These are phyloP conservation scores for Euzetes globulus DNA, from an alignment of 2,888 invertebrate species.

Conservation along the genomic window DNA sequence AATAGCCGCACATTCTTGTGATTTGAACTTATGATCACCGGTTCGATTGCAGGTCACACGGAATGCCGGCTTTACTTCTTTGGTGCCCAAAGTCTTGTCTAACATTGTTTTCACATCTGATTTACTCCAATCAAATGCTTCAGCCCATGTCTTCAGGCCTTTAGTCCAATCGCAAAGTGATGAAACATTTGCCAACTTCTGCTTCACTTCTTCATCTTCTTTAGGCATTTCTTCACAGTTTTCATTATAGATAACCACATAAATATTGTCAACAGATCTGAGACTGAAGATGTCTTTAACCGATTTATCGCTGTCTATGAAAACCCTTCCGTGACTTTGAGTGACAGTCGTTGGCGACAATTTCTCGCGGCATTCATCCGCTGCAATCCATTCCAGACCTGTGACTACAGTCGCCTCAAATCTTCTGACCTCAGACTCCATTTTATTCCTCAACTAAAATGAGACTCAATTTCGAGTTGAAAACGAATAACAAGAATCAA, in stretches of 20 bases:
- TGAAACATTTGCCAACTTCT: slow-evolving; percentile 44
- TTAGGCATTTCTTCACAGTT: slow-evolving; percentile 44
- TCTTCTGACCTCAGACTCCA: too few relatives aligned
- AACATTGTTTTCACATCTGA: slow-evolving; percentile 22
- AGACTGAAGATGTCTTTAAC: slow-evolving; percentile 45
- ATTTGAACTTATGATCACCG: slow-evolving; percentile 54
- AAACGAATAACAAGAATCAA: too few relatives aligned
- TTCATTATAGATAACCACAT: slow-evolving; percentile 45
- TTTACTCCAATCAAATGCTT: slow-evolving; percentile 34
- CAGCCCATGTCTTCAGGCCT: slow-evolving; percentile 47
- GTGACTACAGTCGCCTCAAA: slow-evolving; percentile 49
- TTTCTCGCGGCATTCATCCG: slow-evolving; percentile 47
- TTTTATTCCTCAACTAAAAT: too few relatives aligned
- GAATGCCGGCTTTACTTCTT: slow-evolving; percentile 48
- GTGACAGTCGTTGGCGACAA: slow-evolving; percentile 43
- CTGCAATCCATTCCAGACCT: slow-evolving; percentile 49
- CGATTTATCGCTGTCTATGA: slow-evolving; percentile 43
- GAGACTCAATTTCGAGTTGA: too few relatives aligned
- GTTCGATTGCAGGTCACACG: slow-evolving; percentile 55
- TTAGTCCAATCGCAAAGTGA: slow-evolving; percentile 46
- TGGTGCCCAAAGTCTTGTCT: slow-evolving; percentile 18
- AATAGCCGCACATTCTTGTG: slow-evolving; percentile 52
- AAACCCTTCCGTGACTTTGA: slow-evolving; percentile 44
- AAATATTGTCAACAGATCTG: slow-evolving; percentile 47
- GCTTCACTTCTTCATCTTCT: slow-evolving; percentile 45